Conservation (phyloP, 2,113 vertebrate genomes). For the Malurus alboscapulatus region DNA sequence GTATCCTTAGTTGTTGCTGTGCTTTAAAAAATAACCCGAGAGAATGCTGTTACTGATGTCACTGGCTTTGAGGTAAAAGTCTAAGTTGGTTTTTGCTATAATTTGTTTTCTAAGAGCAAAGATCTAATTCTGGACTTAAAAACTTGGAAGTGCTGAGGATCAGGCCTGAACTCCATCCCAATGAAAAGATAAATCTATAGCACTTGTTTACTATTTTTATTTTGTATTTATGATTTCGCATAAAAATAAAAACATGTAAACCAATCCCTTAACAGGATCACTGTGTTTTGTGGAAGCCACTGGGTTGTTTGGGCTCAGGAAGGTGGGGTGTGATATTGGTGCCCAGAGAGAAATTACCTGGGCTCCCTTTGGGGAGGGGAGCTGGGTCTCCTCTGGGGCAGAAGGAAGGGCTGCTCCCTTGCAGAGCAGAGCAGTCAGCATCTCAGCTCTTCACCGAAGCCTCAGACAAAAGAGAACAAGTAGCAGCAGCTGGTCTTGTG, state of each 20-base stretch:
- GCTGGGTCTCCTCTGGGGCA: background rate
- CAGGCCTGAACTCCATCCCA: background rate
- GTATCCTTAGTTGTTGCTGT: background rate
- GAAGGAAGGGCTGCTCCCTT: background rate
- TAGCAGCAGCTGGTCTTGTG: background rate
- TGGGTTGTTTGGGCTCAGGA: background rate
- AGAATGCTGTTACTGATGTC: background rate
- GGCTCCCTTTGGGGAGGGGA: background rate
- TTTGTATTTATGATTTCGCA: conserved; percentile 58
- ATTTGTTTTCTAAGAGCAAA: conserved; percentile 1
- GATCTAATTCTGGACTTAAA: background rate
- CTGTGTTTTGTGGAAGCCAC: background rate
- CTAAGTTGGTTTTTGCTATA: background rate
- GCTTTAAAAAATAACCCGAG: background rate
- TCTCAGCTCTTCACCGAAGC: background rate
- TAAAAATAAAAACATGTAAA: conserved; percentile 58
- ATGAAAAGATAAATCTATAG: background rate
- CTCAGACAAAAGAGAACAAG: conserved; percentile 21
- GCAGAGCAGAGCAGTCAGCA: background rate
- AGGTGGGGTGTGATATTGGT: background rate
- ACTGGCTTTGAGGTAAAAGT: background rate
- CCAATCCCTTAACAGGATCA: background rate
- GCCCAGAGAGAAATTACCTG: background rate
- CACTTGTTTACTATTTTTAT: conserved; percentile 58
- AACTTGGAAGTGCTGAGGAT: background rate